These are phyloP conservation scores for Tychaedon coryphoeus DNA, from an alignment of 2,113 vertebrate species.

Conservation along the genomic window DNA sequence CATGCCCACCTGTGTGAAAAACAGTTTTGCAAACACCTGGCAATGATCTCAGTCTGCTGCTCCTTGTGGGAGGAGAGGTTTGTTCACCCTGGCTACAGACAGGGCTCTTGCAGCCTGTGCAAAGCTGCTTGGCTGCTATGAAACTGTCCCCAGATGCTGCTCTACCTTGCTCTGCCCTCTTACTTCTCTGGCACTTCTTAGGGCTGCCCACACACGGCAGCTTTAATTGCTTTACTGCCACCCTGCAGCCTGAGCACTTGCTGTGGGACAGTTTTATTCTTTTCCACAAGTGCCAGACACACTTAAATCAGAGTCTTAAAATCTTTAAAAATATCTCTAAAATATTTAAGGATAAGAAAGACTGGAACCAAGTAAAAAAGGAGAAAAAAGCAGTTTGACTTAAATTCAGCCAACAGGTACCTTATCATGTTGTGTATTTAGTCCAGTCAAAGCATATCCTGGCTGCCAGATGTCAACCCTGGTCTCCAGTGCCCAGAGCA, in stretches of 20 bases:
- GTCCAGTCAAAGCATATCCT: neutral
- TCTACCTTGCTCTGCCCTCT: neutral
- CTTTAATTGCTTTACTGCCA: neutral
- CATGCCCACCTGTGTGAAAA: neutral
- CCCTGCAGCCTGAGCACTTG: neutral
- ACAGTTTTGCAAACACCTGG: neutral
- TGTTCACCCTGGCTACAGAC: neutral
- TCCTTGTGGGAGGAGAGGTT: neutral
- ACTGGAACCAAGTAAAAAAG: neutral
- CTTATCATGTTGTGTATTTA: neutral
- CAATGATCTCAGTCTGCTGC: neutral
- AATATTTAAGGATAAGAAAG: neutral
- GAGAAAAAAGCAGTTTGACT: neutral
- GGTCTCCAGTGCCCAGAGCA: neutral
- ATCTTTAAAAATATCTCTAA: neutral
- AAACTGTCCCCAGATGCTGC: neutral
- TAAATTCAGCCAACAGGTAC: neutral
- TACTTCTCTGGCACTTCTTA: neutral
- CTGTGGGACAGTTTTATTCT: neutral
- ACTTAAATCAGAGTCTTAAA: neutral
- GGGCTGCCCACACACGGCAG: rapidly evolving
- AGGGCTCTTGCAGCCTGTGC: neutral
- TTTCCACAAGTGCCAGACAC: neutral
- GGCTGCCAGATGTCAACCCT: neutral
- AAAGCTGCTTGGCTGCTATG: neutral